phyloP scores from a whole-genome alignment of 2,797 vertebrate genomes.

The Pogonophryne albipinna region DNA sequence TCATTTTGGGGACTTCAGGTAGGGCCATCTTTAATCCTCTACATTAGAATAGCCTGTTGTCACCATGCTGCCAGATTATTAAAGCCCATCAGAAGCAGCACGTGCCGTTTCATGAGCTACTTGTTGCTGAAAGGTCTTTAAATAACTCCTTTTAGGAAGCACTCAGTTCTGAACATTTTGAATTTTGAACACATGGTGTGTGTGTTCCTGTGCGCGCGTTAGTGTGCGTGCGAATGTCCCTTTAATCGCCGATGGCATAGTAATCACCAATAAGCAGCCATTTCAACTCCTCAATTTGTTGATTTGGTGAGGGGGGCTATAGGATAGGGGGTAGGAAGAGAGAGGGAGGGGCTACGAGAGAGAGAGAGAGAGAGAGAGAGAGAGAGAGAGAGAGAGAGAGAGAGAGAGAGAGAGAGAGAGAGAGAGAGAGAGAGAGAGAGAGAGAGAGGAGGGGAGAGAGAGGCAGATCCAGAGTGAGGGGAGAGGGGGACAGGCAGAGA shows the following conservation, averaged over 20 bases:
- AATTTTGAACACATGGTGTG: not conserved
- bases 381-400: too few relatives aligned
- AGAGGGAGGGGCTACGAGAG: not conserved
- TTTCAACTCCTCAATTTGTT: constrained; percentile 54
- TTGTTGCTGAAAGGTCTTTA: not conserved
- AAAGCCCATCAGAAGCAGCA: not conserved
- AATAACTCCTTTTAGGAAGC: constrained; percentile 2
- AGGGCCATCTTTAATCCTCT: too few relatives aligned
- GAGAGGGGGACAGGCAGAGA: too few relatives aligned
- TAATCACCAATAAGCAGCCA: constrained; percentile 66
- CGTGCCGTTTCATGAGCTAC: not conserved
- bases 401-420: not conserved
- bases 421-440: not conserved
- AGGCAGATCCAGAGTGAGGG: too few relatives aligned
- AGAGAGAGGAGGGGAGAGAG: not conserved
- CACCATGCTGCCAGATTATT: not conserved
- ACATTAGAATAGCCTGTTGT: not conserved
- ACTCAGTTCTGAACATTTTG: not conserved
- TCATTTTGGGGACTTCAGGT: too few relatives aligned
- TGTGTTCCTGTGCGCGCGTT: not conserved
- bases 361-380: constrained; percentile 1
- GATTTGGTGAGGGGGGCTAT: constrained; percentile 30
- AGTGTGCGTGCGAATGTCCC: not conserved
- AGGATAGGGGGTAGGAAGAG: not conserved
- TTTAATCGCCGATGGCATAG: constrained; percentile 22